Evolutionary conservation across 2,888 invertebrate genomes (phyloP).

Genomic region (Temnothorax rugatulus): DNA sequence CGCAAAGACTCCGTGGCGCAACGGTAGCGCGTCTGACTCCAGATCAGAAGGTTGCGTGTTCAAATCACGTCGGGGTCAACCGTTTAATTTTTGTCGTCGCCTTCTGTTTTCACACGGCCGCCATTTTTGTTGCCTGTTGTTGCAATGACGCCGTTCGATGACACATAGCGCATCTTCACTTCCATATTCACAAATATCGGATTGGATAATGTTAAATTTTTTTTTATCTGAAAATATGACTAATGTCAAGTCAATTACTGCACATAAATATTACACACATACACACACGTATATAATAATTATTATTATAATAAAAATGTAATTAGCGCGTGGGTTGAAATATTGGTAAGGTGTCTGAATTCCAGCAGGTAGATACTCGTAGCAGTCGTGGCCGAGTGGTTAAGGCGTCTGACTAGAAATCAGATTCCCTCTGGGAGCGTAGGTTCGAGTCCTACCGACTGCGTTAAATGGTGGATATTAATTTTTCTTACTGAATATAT

Average conservation of each 20-base stretch:
- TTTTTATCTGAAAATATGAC: background rate
- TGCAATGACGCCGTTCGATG: background rate
- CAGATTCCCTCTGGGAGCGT: slow-evolving; percentile 96
- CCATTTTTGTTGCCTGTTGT: background rate
- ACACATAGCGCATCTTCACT: background rate
- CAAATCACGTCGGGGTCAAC: slow-evolving; percentile 98
- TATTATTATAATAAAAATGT: background rate
- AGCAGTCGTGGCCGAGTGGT: slow-evolving; percentile 95
- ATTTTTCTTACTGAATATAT: background rate
- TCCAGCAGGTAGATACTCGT: background rate
- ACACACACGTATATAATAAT: background rate
- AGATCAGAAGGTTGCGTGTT: slow-evolving; percentile 99
- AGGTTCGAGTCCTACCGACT: slow-evolving; percentile 96
- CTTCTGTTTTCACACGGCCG: background rate
- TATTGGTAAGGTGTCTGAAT: background rate
- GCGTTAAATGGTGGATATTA: slow-evolving; percentile 85
- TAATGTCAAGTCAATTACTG: background rate
- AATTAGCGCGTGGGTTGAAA: background rate
- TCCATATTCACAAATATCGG: background rate
- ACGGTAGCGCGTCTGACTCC: slow-evolving; percentile 99
- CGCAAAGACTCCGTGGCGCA: slow-evolving; percentile 95
- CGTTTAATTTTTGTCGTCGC: slow-evolving; percentile 14
- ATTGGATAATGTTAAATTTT: background rate
- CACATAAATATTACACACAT: background rate
- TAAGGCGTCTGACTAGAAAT: slow-evolving; percentile 96